Percentiles rank a stretch among this genome's conserved stretches.
These are phyloP conservation scores for Pegoplata infirma DNA, from an alignment of 2,888 invertebrate genomes.

Conservation along the genomic window DNA sequence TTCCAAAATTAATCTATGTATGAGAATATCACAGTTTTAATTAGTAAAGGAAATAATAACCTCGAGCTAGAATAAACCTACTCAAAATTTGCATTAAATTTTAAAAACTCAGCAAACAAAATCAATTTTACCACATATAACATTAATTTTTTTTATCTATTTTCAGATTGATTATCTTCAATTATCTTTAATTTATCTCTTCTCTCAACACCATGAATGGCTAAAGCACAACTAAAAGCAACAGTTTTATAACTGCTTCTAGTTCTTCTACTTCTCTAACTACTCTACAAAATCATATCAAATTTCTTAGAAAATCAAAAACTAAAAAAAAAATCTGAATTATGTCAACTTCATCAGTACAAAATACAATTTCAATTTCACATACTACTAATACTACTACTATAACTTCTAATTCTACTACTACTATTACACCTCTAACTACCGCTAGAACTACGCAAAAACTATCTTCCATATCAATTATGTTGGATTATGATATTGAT, in stretches of 20 bases:
- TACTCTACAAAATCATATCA: slow-evolving; percentile 51
- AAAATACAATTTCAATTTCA: slow-evolving; percentile 42
- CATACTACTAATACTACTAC: slow-evolving; percentile 11
- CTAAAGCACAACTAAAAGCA: not conserved
- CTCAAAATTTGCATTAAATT: no score
- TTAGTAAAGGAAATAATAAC: no score
- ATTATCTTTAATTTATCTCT: not conserved
- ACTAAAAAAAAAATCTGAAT: slow-evolving; percentile 30
- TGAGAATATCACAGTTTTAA: no score
- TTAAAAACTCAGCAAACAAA: no score
- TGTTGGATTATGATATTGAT: slow-evolving; percentile 77
- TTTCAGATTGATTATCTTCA: not conserved
- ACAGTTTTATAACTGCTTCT: not conserved
- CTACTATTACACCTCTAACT: not conserved
- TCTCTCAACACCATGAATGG: not conserved
- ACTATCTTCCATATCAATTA: slow-evolving; percentile 74
- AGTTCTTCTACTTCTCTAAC: no score
- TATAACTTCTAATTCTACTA: not conserved
- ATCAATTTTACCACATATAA: no score
- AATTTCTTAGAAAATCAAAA: slow-evolving; percentile 27
- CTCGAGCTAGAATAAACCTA: no score
- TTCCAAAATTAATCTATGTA: no score
- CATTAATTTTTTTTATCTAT: not conserved
- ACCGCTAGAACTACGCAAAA: not conserved
- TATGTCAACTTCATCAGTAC: slow-evolving; percentile 55